Conservation (phyloP, 2,888 invertebrate genomes). For the Phrixothrix hirtus region DNA sequence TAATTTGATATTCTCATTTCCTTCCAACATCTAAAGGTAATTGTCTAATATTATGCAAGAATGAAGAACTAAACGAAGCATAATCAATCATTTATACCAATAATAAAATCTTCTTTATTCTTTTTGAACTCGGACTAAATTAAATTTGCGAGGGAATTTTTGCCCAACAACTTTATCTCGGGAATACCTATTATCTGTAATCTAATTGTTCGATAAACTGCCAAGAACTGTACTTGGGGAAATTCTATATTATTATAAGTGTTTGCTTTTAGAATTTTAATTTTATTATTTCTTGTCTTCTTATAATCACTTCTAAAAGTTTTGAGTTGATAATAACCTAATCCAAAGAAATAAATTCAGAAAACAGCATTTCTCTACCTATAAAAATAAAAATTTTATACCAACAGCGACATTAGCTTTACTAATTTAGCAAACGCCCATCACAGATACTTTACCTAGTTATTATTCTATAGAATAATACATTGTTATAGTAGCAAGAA, state of each 20-base stretch:
- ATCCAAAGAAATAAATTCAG: no score
- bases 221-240: neutral
- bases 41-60: slow-evolving; percentile 4
- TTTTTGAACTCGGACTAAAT: slow-evolving; percentile 16
- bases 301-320: no score
- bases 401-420: no score
- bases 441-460: no score
- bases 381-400: no score
- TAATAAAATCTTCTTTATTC: slow-evolving; percentile 18
- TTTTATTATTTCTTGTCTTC: no score
- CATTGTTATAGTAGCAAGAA: no score
- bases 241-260: neutral
- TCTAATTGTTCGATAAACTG: slow-evolving; percentile 11
- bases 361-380: no score
- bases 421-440: no score
- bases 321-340: no score
- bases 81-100: slow-evolving; percentile 25
- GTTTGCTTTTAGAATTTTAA: no score
- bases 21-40: neutral
- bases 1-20: slow-evolving; percentile 2
- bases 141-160: slow-evolving; percentile 21
- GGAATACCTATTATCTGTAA: slow-evolving; percentile 16
- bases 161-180: slow-evolving; percentile 14
- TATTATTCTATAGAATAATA: no score
- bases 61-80: slow-evolving; percentile 20